Evolutionary conservation across 2,888 invertebrate species (phyloP).

Genomic region (Embidobia sp.): DNA sequence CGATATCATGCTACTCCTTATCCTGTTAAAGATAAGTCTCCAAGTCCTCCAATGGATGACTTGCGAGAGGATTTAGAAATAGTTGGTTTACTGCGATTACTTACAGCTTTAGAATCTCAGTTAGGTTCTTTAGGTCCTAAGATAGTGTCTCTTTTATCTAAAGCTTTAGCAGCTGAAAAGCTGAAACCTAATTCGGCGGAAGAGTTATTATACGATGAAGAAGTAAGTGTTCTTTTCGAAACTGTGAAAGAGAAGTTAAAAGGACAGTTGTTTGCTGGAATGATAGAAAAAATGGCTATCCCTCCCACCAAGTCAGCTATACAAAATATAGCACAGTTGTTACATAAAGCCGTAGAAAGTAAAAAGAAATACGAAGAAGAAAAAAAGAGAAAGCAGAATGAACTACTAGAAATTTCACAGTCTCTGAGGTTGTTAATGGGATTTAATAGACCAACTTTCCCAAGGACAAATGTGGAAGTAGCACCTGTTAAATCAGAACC

Average conservation of each 20-base stretch:
- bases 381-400: slow-evolving; percentile 75
- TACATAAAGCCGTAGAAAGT: slow-evolving; percentile 85
- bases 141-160: slow-evolving; percentile 88
- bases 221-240: slow-evolving; percentile 88
- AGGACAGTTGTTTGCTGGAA: slow-evolving; percentile 88
- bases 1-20: slow-evolving; percentile 76
- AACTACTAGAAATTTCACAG: slow-evolving; percentile 73
- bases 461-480: slow-evolving; percentile 68
- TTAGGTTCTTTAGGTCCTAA: slow-evolving; percentile 92
- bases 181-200: slow-evolving; percentile 88
- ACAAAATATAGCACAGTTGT: slow-evolving; percentile 88
- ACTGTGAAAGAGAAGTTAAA: slow-evolving; percentile 93
- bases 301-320: slow-evolving; percentile 89
- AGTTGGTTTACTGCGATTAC: slow-evolving; percentile 85
- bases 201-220: slow-evolving; percentile 87
- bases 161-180: slow-evolving; percentile 90
- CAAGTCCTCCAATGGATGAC: slow-evolving; percentile 74
- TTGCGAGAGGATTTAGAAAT: slow-evolving; percentile 78
- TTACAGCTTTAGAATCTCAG: slow-evolving; percentile 91
- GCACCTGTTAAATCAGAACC: slow-evolving; percentile 78
- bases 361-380: slow-evolving; percentile 81
- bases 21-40: slow-evolving; percentile 76
- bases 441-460: slow-evolving; percentile 68
- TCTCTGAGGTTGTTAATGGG: slow-evolving; percentile 67
- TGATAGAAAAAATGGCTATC: slow-evolving; percentile 85